Conservation (phyloP, 2,113 vertebrate species). For the Aleadryas rufinucha region DNA sequence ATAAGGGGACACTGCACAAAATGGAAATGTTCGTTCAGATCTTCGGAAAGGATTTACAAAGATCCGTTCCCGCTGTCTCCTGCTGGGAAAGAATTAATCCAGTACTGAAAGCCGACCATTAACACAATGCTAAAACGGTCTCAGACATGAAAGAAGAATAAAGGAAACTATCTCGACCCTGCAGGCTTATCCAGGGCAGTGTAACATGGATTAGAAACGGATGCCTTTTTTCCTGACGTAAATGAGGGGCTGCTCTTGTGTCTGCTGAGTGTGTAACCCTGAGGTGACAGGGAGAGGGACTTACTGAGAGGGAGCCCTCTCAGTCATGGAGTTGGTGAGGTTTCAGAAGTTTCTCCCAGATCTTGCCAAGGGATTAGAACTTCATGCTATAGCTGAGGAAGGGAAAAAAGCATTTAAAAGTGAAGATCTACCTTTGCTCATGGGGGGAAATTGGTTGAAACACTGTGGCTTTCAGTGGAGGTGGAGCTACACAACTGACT, state of each 20-base stretch:
- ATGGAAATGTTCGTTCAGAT: neutral
- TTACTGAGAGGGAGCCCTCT: neutral
- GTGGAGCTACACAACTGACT: neutral
- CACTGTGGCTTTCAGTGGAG: neutral
- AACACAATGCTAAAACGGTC: neutral
- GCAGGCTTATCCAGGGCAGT: neutral
- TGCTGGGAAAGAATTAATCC: neutral
- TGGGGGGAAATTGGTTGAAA: neutral
- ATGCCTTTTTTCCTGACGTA: neutral
- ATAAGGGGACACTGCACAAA: neutral
- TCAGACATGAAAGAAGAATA: neutral
- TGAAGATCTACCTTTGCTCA: neutral
- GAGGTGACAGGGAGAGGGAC: neutral
- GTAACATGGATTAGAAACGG: neutral
- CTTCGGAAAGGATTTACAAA: neutral
- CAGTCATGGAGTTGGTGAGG: neutral
- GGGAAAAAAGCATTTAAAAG: neutral
- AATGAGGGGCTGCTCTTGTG: neutral
- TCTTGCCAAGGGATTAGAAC: neutral
- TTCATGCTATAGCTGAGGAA: neutral
- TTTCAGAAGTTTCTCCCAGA: neutral
- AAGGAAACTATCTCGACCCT: conserved; percentile 12
- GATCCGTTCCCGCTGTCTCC: neutral
- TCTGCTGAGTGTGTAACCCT: neutral
- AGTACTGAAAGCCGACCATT: neutral